A percentile compares a stretch with the other conserved stretches of the same genome.
Evolutionary conservation across 2,113 vertebrate genomes (phyloP).

Genomic region (Pseudopipra pipra): DNA sequence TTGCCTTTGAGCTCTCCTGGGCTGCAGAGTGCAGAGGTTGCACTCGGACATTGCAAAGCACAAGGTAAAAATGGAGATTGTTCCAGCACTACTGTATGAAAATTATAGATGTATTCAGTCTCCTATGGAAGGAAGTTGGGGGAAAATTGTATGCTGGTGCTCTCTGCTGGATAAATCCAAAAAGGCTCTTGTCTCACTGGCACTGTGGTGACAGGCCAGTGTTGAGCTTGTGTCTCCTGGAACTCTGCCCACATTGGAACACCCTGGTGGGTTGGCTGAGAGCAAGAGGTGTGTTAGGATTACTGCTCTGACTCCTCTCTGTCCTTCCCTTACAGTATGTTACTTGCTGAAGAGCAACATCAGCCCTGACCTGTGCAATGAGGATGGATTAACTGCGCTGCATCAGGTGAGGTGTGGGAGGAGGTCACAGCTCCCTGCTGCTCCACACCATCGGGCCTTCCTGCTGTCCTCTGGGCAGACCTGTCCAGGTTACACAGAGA

Average conservation of each 20-base stretch:
- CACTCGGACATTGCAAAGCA: background rate
- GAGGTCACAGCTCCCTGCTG: background rate
- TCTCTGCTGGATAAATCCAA: slow-evolving; percentile 43
- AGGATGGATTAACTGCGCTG: slow-evolving; percentile 94
- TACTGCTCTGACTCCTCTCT: background rate
- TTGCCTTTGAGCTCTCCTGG: background rate
- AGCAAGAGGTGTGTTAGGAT: background rate
- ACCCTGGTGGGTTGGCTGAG: background rate
- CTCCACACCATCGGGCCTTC: accelerated
- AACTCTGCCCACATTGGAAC: background rate
- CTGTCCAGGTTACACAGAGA: accelerated
- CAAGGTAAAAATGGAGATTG: background rate
- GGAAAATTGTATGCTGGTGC: slow-evolving; percentile 22
- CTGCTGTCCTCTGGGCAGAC: background rate
- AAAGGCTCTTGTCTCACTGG: background rate
- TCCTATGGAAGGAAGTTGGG: background rate
- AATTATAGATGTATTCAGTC: background rate
- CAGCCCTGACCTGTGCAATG: slow-evolving; percentile 94
- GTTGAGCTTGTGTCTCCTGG: background rate
- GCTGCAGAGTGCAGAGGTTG: background rate
- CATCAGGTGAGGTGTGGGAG: slow-evolving; percentile 85
- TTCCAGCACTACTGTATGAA: background rate
- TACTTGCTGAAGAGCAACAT: slow-evolving; percentile 92
- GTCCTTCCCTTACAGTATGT: slow-evolving; percentile 81
- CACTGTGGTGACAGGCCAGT: accelerated